Base-by-base conservation (phyloP, 2,797 vertebrate species). In the Harpagifer antarcticus region DNA sequence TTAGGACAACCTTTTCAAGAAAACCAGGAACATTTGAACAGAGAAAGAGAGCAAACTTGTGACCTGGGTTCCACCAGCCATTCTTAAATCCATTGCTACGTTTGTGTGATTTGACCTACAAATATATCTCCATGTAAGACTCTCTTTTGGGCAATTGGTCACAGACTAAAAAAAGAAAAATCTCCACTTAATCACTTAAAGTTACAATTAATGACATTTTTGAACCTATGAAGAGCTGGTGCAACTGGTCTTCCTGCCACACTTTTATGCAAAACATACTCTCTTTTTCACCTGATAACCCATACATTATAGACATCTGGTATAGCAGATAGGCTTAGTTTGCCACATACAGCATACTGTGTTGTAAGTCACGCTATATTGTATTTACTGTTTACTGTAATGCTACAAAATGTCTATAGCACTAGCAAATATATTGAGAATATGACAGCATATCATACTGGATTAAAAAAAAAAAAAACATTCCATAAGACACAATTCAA, bases 361-460 rank as follows among this genome's bases (percentile, higher is more conserved):
- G 23, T 59, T 19, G 27, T 64, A 61, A 68, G 56, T 75, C 45
- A 65, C 73, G 57, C 2, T 58, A 49, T 70, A 43, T 44, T 78
- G 12, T 59, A 67, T 60, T 62, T 72, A 33, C 33, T 37, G 33
- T 37, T 37, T 37, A 52, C 61, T 59, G 17, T 42, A 57, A 64
- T 71, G 78, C 73, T 80, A 74, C 37, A 83, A 69, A 65, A 59
- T 42, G 44, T 69, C 53, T 79, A 78, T 44, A 54, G 33, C 60
- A 79, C 16, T 68, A 20, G 76, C 5, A 55, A 49, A 63, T 58
- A 7, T 65, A 61, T 44, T 65, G 60, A 72, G 50, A 63, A 58
- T 33, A 61, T 42, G 17, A 27, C 64, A 73, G 50, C 64, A 63
- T 59, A 50, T 70, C 4, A 10, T 37, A n/a, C 48, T 73, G 59